phyloP scores from a whole-genome alignment of 2,113 vertebrate genomes.

The Mirza zaza region DNA sequence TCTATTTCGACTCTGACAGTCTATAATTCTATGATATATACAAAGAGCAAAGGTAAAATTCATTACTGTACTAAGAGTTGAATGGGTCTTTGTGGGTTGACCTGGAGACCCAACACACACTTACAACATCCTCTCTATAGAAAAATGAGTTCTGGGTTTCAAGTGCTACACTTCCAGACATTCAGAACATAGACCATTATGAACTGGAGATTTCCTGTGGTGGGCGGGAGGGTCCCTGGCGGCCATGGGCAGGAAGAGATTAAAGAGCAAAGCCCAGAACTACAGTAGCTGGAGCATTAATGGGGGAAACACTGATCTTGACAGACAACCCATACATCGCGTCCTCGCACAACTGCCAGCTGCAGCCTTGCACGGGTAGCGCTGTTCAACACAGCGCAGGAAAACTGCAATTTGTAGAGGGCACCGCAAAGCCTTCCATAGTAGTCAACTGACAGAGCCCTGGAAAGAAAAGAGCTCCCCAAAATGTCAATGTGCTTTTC shows the following conservation, averaged over 20 bases:
- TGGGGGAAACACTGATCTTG: background rate
- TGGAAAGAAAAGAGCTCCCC: background rate
- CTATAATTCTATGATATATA: background rate
- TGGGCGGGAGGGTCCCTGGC: slow-evolving; percentile 8
- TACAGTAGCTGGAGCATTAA: background rate
- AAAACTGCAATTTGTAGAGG: rapidly evolving
- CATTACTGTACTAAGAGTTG: slow-evolving; percentile 49
- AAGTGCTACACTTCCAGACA: background rate
- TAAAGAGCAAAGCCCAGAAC: slow-evolving; percentile 20
- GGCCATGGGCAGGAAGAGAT: slow-evolving; percentile 47
- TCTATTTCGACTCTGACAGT: slow-evolving; percentile 30
- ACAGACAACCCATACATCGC: background rate
- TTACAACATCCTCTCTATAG: slow-evolving; percentile 28
- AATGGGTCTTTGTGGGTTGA: slow-evolving; percentile 67
- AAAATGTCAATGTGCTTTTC: background rate
- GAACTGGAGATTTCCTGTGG: slow-evolving; percentile 50
- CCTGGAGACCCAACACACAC: slow-evolving; percentile 55
- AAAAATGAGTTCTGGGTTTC: slow-evolving; percentile 63
- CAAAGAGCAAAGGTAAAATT: slow-evolving; percentile 61
- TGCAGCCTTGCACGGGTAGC: rapidly evolving
- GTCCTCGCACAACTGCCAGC: background rate
- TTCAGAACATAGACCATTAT: background rate
- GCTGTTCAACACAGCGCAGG: background rate
- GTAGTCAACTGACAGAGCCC: background rate
- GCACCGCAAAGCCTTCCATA: background rate